A percentile compares a stretch with the other conserved stretches of the same genome.
Conservation (phyloP, 2,797 vertebrate genomes). For the Morelia viridis region DNA sequence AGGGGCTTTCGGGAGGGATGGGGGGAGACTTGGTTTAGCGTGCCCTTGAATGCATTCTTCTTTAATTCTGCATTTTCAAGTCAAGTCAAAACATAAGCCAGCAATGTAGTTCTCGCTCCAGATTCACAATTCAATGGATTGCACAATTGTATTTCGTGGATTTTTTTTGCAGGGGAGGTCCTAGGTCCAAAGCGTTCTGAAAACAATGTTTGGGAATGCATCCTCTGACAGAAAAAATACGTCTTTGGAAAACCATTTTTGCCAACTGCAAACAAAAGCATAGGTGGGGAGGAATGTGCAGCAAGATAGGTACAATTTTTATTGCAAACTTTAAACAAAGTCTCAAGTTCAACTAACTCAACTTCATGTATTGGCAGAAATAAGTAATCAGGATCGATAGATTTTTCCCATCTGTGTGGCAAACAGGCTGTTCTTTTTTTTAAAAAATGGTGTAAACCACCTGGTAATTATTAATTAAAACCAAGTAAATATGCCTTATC, state of each 20-base stretch:
- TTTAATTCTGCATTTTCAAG: neutral
- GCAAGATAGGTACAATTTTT: neutral
- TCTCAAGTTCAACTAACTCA: neutral
- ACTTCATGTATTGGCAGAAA: neutral
- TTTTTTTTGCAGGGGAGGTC: neutral
- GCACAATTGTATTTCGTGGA: neutral
- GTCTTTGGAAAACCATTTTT: neutral
- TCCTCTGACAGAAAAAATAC: neutral
- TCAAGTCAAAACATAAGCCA: neutral
- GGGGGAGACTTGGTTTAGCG: neutral
- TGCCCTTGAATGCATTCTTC: neutral
- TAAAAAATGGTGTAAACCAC: neutral
- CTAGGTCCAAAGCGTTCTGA: neutral
- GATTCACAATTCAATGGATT: neutral
- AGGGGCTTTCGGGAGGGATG: neutral
- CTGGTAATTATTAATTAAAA: neutral
- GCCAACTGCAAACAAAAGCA: neutral
- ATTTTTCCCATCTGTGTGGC: neutral
- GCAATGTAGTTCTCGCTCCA: neutral
- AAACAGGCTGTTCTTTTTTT: neutral
- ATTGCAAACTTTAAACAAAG: neutral
- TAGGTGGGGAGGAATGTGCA: neutral
- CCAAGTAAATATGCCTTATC: neutral
- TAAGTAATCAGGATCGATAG: neutral
- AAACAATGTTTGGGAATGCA: neutral